Evolutionary conservation across 2,888 invertebrate species (phyloP), one percentile per base, ranked within the genome.

Genomic region (Lasiommata megera): DNA sequence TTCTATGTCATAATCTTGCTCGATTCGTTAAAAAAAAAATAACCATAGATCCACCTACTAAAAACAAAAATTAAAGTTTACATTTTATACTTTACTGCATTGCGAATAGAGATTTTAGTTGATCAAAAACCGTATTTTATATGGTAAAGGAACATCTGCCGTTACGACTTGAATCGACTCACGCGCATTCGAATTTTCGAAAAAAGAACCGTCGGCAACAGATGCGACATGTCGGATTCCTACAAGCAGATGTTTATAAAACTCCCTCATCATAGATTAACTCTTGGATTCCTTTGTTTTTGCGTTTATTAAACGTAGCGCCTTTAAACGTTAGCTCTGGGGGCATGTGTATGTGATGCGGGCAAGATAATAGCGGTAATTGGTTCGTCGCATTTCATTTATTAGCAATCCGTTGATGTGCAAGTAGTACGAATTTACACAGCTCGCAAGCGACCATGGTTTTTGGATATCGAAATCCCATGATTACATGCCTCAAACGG

Each of bases 151-250:
- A 86, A 85, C 90, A 90, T 89, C 90, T 90, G 90, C 88, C 84
- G 77, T 71, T 73, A 69, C 66, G 66, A 75, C 67, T 72, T 75
- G 74, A 76, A 81, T 78, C 80, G 76, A 76, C 83, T 82, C 85
- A 77, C 79, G 85, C 84, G 84, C 84, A 83, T 88, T 87, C 77
- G 81, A 86, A 88, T 81, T 73, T 86, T 74, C 37, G 77, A 82
- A 88, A 87, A 86, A 85, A 82, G 78, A 74, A 74, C 67, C 64
- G 64, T 67, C 67, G 68, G 73, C 72, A 87, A 88, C 90, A 90
- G 89, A 90, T 90, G 90, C 84, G 84, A 84, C 87, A 84, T 84
- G 82, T 80, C 77, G 87, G 88, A 89, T 87, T 88, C 87, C 80
- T 79, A 72, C 76, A 82, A 83, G 88, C 90, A 90, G 88, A 84